Conservation (phyloP, 2,888 invertebrate species). For the Ceramica pisi region DNA sequence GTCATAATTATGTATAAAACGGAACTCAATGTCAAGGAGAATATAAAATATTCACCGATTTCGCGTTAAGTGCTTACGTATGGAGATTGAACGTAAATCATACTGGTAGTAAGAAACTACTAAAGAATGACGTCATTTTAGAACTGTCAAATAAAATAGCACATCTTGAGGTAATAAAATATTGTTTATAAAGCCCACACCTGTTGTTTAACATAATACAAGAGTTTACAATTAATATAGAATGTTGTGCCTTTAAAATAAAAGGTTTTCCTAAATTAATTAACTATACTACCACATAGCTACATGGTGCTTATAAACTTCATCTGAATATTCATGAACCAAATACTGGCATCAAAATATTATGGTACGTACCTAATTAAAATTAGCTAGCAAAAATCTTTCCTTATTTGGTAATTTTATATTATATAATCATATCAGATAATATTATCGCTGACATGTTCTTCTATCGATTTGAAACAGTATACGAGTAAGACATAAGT, state of each 20-base stretch:
- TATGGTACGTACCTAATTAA: too few relatives aligned
- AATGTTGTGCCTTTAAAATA: neutral
- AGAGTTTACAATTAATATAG: conserved; percentile 13
- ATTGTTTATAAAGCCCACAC: conserved; percentile 37
- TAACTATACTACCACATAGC: neutral
- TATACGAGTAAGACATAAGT: neutral
- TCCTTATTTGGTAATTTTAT: too few relatives aligned
- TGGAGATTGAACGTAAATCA: conserved; percentile 48
- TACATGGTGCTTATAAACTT: neutral
- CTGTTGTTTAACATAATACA: conserved; percentile 27
- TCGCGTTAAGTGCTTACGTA: conserved; percentile 32
- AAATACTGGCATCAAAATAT: neutral
- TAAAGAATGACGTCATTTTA: conserved; percentile 43
- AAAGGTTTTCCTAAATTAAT: neutral
- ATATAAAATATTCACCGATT: conserved; percentile 45
- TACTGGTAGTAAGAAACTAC: conserved; percentile 25
- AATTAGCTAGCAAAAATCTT: too few relatives aligned
- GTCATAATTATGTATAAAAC: conserved; percentile 51
- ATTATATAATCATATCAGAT: too few relatives aligned
- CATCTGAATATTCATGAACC: conserved; percentile 3
- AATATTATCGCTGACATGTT: too few relatives aligned
- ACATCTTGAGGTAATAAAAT: conserved; percentile 34
- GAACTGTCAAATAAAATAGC: conserved; percentile 32
- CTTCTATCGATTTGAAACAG: too few relatives aligned
- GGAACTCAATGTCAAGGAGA: conserved; percentile 61